Evolutionary conservation across 2,888 invertebrate species (phyloP), one percentile per base, ranked within the genome.

Genomic region (Monoplex corrugatus): DNA sequence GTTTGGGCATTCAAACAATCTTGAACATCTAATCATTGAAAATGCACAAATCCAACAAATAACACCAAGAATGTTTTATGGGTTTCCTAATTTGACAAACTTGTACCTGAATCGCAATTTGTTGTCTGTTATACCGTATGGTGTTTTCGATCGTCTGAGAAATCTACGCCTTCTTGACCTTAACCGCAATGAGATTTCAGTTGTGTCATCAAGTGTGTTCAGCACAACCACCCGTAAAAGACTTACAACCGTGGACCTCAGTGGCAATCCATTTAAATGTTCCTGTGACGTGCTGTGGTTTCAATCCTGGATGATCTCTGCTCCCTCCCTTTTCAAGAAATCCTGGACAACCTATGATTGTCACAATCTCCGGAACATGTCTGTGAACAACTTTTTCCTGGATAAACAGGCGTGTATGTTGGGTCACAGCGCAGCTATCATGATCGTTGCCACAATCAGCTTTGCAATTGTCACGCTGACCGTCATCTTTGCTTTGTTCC

Each of bases 251-350:
- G 90, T 97, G 0, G 96, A 96, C 0, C 87, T 97, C 0, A 96
- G 97, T 0, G 96, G 96, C 0, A 97, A 97, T 93, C 96, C 96
- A 16, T 96, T 97, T 43, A 95, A 97, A 0, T 97, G 97, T 92
- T 97, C 97, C 87, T 97, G 97, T 90, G 95, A 96, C 5, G 94
- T 97, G 0, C 80, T 90, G 23, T 92, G 92, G 92, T 92, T 93
- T 82, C 85, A 87, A 23, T 45, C 88, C 8, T 93, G 92, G 92
- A 40, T 90, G 5, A 45, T 13, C 2, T 85, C 86, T 8, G 84
- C 82, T 38, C 28, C 75, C 13, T 72, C 45, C 0, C 8, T 63
- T 10, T 90, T 90, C 63, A 80, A 45, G 28, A 28, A 88, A 1
- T 87, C 45, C 28, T 50, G 57, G 23, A 19, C 44, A 19, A 43